Base-by-base conservation (phyloP, 2,797 vertebrate genomes). In the Rhyacichthys aspro region DNA sequence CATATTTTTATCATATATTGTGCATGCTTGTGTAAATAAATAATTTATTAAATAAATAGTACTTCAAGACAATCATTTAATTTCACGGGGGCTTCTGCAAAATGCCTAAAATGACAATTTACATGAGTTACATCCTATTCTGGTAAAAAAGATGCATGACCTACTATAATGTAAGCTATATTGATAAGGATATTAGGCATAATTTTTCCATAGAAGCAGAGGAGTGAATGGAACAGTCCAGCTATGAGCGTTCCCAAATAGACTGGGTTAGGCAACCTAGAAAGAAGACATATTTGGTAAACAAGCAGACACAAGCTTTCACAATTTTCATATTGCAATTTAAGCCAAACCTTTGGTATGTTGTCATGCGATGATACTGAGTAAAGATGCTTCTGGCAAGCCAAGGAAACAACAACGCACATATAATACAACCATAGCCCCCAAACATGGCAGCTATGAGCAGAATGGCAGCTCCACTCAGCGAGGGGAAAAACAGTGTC, bases 161-260 rank as follows among this genome's bases (percentile, higher is more conserved):
- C 4, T 28, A 28, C 23, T 5, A 28, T 28, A 28, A 5, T 28
- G 23, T 5, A 28, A 28, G 7, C 4, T 28, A 28, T 50, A 17
- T 53, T 41, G 9, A n/a, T 3, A 91, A 94, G 93, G 93, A 94
- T 94, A 94, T 93, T 89, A 67, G 88, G 89, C 68, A 92, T 67
- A 41, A 94, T 86, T 82, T 82, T 93, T 65, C 71, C 88, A 73
- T 86, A 90, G 74, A 93, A 93, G 76, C 93, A 94, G 59, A 91
- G 73, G 54, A 90, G 67, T 5, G 93, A 90, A 78, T 94, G 92
- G 37, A 92, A 70, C 49, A 94, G 48, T 19, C 91, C 91, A 19
- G 93, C 93, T 8, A 86, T 67, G 50, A 94, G 88, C 0, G 90
- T 91, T 60, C 93, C 93, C 70, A 94, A 65, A 78, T 94, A 94